Percentiles rank a stretch among this genome's conserved stretches.
Conservation (phyloP, 2,797 vertebrate species). For the Oophaga sylvatica region DNA sequence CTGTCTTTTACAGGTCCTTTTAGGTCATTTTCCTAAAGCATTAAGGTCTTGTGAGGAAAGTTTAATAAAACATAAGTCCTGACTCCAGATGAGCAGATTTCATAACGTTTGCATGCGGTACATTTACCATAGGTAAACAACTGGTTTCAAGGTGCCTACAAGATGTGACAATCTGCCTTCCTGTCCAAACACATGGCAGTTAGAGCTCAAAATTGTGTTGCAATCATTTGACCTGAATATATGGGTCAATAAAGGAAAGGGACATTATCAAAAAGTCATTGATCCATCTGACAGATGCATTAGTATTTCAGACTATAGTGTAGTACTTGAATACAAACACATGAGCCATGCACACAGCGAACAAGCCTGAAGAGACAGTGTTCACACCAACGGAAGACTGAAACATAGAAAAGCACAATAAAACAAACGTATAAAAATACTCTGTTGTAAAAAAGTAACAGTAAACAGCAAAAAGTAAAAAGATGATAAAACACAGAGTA, state of each 20-base stretch:
- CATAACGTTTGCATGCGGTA: conserved; percentile 9
- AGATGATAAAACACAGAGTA: no score
- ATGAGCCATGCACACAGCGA: no score
- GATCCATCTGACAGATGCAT: background rate
- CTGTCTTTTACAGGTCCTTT: conserved; percentile 7
- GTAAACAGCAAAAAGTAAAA: no score
- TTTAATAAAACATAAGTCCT: conserved; percentile 18
- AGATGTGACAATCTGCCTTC: background rate
- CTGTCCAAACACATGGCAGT: background rate
- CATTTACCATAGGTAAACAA: background rate
- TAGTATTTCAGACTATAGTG: background rate
- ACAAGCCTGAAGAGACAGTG: no score
- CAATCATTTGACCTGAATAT: background rate
- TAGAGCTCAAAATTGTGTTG: background rate
- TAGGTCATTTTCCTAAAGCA: background rate
- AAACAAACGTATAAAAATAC: no score
- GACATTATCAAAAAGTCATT: background rate
- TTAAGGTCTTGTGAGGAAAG: conserved; percentile 16
- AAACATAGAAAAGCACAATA: no score
- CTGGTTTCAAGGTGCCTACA: background rate
- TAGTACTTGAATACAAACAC: no score
- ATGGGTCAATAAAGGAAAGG: background rate
- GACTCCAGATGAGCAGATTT: conserved; percentile 7
- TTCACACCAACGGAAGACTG: no score
- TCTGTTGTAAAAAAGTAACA: no score